Percentiles rank a stretch among this genome's conserved stretches.
These are phyloP conservation scores for Atherinosoma microstoma DNA, from an alignment of 2,797 vertebrate species.

Conservation along the genomic window DNA sequence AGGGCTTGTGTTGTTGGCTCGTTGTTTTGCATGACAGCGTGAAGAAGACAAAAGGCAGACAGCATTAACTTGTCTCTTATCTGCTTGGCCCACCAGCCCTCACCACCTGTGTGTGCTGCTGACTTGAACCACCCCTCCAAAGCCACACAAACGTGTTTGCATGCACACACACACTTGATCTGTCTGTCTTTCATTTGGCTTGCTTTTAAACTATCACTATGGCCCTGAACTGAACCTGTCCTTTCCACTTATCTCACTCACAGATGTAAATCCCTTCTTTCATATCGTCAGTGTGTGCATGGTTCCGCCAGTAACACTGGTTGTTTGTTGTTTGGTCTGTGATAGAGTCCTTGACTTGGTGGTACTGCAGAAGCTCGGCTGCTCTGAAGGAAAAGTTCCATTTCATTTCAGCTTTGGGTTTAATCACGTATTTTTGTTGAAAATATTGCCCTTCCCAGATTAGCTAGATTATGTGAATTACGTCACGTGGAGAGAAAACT, in stretches of 20 bases:
- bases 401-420: slow-evolving; percentile 2
- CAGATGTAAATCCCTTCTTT: slow-evolving; percentile 52
- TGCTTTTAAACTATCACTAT: slow-evolving; percentile 51
- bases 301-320: slow-evolving; percentile 44
- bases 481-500: not conserved
- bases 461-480: not conserved
- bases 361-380: slow-evolving; percentile 2
- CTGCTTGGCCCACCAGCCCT: slow-evolving; percentile 59
- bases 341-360: slow-evolving; percentile 49
- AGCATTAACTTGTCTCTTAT: slow-evolving; percentile 79
- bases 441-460: slow-evolving; percentile 3
- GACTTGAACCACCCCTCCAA: slow-evolving; percentile 35
- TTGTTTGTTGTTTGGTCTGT: slow-evolving; percentile 62
- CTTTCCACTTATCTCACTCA: slow-evolving; percentile 50
- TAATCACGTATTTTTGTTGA: not conserved
- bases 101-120: slow-evolving; percentile 59
- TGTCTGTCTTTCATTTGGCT: slow-evolving; percentile 26
- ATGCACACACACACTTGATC: slow-evolving; percentile 16
- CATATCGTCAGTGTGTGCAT: slow-evolving; percentile 63
- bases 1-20: slow-evolving; percentile 64
- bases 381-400: slow-evolving; percentile 10
- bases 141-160: slow-evolving; percentile 20
- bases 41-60: slow-evolving; percentile 82
- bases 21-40: slow-evolving; percentile 73
- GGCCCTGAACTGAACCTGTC: slow-evolving; percentile 72